Conservation (phyloP, 2,113 vertebrate species). For the Callorhinus ursinus region DNA sequence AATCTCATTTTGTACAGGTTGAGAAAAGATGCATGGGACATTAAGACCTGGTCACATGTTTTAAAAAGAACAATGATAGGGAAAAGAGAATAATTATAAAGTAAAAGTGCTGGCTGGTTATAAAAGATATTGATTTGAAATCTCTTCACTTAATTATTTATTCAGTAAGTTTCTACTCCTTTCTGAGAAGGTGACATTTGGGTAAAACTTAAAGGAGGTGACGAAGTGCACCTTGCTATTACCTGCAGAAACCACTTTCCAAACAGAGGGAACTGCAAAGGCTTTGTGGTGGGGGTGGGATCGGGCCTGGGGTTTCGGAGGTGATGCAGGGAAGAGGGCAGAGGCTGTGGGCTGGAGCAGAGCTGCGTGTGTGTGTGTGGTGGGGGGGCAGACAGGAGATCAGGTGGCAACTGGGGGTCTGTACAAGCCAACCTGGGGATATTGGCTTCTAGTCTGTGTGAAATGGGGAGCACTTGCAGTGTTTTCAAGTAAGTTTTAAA, state of each 20-base stretch:
- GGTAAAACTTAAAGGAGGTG: neutral
- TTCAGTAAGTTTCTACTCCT: neutral
- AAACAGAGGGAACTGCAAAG: neutral
- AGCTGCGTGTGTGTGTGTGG: accelerated
- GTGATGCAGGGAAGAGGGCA: neutral
- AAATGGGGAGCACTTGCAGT: neutral
- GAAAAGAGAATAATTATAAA: conserved; percentile 48
- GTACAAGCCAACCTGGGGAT: neutral
- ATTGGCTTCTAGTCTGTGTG: neutral
- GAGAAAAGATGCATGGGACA: conserved; percentile 14
- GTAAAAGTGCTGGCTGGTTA: neutral
- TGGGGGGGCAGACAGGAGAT: too few relatives aligned
- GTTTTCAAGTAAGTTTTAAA: neutral
- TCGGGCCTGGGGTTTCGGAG: accelerated
- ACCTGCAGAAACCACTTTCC: neutral
- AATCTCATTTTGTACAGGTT: neutral
- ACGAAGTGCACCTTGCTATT: neutral
- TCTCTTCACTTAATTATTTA: neutral
- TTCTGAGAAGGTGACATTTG: conserved; percentile 5
- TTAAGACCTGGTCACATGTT: neutral
- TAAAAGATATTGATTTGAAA: conserved; percentile 42
- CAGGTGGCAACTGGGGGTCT: neutral
- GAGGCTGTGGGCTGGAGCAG: neutral
- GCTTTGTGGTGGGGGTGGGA: neutral
- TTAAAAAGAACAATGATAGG: neutral